phyloP scores from a whole-genome alignment of 2,888 invertebrate species.

The Plebejus anna region DNA sequence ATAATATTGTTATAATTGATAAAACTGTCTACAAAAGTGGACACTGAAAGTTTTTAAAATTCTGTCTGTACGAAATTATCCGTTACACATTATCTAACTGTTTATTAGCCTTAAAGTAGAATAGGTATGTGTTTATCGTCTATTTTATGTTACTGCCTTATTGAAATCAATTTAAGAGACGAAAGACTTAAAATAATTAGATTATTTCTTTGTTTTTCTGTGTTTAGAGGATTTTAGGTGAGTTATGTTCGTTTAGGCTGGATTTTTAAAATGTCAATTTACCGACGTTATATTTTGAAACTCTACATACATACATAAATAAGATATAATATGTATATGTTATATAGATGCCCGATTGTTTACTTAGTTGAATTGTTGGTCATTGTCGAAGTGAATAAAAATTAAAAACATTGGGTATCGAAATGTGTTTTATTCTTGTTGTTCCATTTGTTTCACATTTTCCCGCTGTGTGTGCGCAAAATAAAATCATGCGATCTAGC shows the following conservation, averaged over 20 bases:
- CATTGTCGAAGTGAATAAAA: constrained; percentile 62
- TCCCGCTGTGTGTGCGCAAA: no score
- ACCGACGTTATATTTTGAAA: constrained; percentile 33
- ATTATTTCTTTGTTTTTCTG: constrained; percentile 37
- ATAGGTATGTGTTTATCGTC: constrained; percentile 18
- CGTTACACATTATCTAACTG: not conserved
- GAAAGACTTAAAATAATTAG: constrained; percentile 61
- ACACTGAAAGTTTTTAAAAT: not conserved
- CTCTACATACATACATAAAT: constrained; percentile 74
- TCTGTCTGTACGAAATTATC: not conserved
- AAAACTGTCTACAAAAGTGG: not conserved
- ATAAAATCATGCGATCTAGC: no score
- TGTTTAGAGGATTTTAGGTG: constrained; percentile 20
- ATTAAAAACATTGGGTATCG: constrained; percentile 65
- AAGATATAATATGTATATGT: constrained; percentile 47
- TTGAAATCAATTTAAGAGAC: constrained; percentile 49
- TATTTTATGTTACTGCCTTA: constrained; percentile 22
- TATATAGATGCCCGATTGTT: constrained; percentile 58
- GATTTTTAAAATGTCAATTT: constrained; percentile 53
- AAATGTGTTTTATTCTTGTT: constrained; percentile 41
- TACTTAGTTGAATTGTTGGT: constrained; percentile 63
- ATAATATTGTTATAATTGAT: no score
- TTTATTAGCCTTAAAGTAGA: constrained; percentile 11
- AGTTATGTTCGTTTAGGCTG: constrained; percentile 53
- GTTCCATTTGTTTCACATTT: constrained; percentile 1